phyloP scores from a whole-genome alignment of 2,888 invertebrate genomes.

The Hemistola chrysoprasaria region DNA sequence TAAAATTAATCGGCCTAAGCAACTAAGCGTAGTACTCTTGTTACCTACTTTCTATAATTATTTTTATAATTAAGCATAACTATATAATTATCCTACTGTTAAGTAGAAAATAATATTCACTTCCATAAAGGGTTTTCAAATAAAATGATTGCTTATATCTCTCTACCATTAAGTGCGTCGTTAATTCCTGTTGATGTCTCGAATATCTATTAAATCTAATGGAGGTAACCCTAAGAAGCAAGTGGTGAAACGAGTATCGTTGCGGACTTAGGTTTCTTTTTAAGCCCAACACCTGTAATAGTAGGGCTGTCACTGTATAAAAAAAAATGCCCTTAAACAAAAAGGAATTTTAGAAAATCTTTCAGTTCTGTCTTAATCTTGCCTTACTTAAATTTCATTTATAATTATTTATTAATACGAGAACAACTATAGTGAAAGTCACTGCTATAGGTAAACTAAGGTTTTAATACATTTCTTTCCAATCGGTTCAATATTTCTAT shows the following conservation, averaged over 20 bases:
- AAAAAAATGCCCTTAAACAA: background rate
- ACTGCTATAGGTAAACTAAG: too few relatives aligned
- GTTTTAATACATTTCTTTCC: too few relatives aligned
- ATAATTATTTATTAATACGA: too few relatives aligned
- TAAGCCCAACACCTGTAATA: slow-evolving; percentile 16
- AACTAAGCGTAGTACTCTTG: too few relatives aligned
- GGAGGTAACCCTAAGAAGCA: slow-evolving; percentile 25
- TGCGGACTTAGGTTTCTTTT: slow-evolving; percentile 23
- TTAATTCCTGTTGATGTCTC: slow-evolving; percentile 16
- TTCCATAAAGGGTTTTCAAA: slow-evolving; percentile 12
- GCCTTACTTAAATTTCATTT: too few relatives aligned
- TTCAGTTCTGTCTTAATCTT: too few relatives aligned
- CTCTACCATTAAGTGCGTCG: slow-evolving; percentile 17
- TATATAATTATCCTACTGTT: background rate
- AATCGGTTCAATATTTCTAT: too few relatives aligned
- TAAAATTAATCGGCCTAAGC: too few relatives aligned
- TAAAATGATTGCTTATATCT: slow-evolving; percentile 20
- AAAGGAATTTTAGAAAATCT: too few relatives aligned
- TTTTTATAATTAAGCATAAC: too few relatives aligned
- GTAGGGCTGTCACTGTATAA: slow-evolving; percentile 22
- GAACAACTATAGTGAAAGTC: too few relatives aligned
- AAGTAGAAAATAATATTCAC: background rate
- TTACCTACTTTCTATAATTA: too few relatives aligned
- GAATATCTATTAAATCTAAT: slow-evolving; percentile 28
- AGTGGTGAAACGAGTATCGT: slow-evolving; percentile 19